Conservation (phyloP, 2,888 invertebrate genomes). For the Leptinotarsa tumamoca region DNA sequence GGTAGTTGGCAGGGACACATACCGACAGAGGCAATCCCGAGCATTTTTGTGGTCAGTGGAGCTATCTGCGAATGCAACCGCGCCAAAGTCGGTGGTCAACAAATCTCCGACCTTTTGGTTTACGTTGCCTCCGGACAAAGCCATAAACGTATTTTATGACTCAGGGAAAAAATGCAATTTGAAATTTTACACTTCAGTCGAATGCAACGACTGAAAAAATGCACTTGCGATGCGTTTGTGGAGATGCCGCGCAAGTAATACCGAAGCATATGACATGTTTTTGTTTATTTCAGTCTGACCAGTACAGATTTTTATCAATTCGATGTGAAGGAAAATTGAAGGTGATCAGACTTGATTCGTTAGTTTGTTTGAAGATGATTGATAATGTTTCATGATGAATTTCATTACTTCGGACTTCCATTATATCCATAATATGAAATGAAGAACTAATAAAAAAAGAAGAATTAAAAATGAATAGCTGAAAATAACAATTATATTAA, state of each 20-base stretch:
- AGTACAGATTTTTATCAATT: background rate
- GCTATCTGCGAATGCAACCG: slow-evolving; percentile 18
- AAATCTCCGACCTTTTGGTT: slow-evolving; percentile 27
- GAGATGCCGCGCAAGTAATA: slow-evolving; percentile 27
- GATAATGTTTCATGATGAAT: too few relatives aligned
- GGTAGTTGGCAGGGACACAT: slow-evolving; percentile 4
- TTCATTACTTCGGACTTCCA: too few relatives aligned
- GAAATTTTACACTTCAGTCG: slow-evolving; percentile 31
- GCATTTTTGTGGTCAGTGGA: slow-evolving; percentile 22
- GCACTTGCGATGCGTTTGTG: slow-evolving; percentile 25
- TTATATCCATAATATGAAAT: too few relatives aligned
- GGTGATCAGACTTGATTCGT: background rate
- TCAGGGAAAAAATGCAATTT: slow-evolving; percentile 34
- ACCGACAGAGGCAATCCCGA: slow-evolving; percentile 9
- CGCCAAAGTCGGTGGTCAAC: slow-evolving; percentile 18
- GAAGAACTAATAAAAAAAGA: too few relatives aligned
- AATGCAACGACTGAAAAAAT: slow-evolving; percentile 25
- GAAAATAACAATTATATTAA: too few relatives aligned
- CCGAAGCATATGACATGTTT: slow-evolving; percentile 10
- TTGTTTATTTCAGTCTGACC: slow-evolving; percentile 14
- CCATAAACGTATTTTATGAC: slow-evolving; percentile 36
- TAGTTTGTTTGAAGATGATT: too few relatives aligned
- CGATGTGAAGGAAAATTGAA: background rate
- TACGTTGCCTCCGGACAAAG: slow-evolving; percentile 28
- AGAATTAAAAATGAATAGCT: too few relatives aligned